These are phyloP conservation scores for Thelaira solivaga DNA, from an alignment of 2,888 invertebrate genomes.

Conservation along the genomic window DNA sequence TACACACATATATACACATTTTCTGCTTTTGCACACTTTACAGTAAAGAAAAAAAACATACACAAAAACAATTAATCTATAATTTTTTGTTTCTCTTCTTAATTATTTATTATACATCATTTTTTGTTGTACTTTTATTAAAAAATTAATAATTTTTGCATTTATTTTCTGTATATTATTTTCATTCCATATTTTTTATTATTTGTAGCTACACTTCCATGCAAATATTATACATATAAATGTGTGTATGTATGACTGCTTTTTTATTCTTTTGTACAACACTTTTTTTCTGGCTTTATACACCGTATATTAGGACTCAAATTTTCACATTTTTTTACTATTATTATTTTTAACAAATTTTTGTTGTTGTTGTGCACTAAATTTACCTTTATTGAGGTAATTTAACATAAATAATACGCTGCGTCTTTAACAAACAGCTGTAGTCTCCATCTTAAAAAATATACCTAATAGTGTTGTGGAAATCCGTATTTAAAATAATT, in stretches of 20 bases:
- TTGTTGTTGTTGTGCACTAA: conserved; percentile 38
- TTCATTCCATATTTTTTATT: too few relatives aligned
- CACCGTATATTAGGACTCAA: too few relatives aligned
- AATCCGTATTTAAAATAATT: conserved; percentile 8
- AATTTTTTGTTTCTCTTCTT: not conserved
- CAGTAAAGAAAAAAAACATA: too few relatives aligned
- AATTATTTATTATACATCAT: not conserved
- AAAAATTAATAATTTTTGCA: conserved; percentile 23
- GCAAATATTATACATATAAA: not conserved
- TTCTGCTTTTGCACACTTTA: too few relatives aligned
- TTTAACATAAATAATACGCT: conserved; percentile 66
- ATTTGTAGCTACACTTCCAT: not conserved
- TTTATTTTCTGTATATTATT: too few relatives aligned
- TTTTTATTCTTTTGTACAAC: conserved; percentile 39
- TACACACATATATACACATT: too few relatives aligned
- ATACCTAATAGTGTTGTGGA: conserved; percentile 47
- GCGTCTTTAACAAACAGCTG: conserved; percentile 68
- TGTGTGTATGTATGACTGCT: conserved; percentile 1
- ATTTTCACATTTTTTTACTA: not conserved
- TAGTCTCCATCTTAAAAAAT: conserved; percentile 69
- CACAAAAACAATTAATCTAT: too few relatives aligned
- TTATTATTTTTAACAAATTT: conserved; percentile 1
- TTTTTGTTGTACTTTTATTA: not conserved
- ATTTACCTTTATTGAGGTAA: conserved; percentile 67
- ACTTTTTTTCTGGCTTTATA: too few relatives aligned